These are phyloP conservation scores for Turdus rufiventris DNA, from an alignment of 2,113 vertebrate genomes.

Conservation along the genomic window DNA sequence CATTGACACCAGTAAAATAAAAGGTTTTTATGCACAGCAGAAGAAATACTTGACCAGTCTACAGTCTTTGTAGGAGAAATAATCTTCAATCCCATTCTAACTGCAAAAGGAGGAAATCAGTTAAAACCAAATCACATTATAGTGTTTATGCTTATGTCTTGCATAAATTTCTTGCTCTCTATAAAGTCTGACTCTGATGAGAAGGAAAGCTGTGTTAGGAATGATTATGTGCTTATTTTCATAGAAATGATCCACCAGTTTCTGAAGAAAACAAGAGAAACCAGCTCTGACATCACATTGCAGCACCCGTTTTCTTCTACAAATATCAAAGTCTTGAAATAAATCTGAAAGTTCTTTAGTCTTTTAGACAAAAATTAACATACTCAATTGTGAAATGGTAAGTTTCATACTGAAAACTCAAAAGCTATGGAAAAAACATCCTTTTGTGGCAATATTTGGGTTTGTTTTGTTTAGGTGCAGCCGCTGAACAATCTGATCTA, in stretches of 20 bases:
- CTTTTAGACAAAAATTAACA: neutral
- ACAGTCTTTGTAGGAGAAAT: neutral
- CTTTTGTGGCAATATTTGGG: neutral
- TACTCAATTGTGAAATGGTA: neutral
- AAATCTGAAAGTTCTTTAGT: neutral
- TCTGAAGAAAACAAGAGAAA: neutral
- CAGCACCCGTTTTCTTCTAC: neutral
- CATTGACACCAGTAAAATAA: neutral
- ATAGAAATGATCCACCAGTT: neutral
- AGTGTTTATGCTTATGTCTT: neutral
- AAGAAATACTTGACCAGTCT: neutral
- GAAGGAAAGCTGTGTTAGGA: neutral
- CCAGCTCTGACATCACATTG: neutral
- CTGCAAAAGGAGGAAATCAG: neutral
- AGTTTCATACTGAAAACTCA: neutral
- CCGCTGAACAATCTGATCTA: neutral
- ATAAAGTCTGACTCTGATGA: neutral
- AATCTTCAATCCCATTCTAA: neutral
- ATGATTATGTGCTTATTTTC: constrained; percentile 10
- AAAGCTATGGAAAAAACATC: neutral
- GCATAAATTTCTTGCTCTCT: neutral
- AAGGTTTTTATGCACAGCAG: neutral
- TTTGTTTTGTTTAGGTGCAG: neutral
- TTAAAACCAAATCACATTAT: neutral
- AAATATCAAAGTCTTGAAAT: neutral